Conservation (phyloP, 2,113 vertebrate species). For the Crocuta crocuta region DNA sequence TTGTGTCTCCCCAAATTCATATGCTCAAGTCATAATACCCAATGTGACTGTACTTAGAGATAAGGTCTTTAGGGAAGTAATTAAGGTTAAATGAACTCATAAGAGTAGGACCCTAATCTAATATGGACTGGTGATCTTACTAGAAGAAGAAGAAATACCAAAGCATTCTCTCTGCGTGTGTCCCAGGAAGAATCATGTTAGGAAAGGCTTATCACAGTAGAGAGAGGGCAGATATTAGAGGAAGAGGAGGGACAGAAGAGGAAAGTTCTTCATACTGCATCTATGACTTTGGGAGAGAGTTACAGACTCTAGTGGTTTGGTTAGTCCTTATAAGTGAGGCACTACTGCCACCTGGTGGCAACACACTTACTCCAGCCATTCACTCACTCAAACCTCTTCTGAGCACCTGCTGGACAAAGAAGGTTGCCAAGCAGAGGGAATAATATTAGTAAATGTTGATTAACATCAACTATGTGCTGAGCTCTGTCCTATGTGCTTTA, state of each 20-base stretch:
- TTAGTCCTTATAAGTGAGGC: background rate
- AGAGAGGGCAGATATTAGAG: background rate
- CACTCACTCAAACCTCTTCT: background rate
- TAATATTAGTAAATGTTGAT: background rate
- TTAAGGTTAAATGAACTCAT: background rate
- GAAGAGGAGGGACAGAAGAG: too few species aligned
- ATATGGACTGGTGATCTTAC: background rate
- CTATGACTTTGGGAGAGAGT: background rate
- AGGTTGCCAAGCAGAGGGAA: background rate
- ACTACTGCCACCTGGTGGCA: conserved; percentile 67
- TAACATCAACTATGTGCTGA: background rate
- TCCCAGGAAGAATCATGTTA: background rate
- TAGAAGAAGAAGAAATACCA: background rate
- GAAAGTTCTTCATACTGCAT: background rate
- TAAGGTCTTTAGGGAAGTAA: background rate
- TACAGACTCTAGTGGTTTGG: accelerated
- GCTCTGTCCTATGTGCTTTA: background rate
- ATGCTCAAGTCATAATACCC: background rate
- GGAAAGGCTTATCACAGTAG: background rate
- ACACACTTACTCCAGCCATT: background rate
- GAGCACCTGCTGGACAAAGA: background rate
- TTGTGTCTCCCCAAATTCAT: background rate
- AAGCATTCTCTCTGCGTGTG: background rate
- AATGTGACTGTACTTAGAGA: background rate
- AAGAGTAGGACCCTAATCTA: background rate